Base-by-base conservation (phyloP, 2,888 invertebrate genomes). In the Syrista parreyssii region DNA sequence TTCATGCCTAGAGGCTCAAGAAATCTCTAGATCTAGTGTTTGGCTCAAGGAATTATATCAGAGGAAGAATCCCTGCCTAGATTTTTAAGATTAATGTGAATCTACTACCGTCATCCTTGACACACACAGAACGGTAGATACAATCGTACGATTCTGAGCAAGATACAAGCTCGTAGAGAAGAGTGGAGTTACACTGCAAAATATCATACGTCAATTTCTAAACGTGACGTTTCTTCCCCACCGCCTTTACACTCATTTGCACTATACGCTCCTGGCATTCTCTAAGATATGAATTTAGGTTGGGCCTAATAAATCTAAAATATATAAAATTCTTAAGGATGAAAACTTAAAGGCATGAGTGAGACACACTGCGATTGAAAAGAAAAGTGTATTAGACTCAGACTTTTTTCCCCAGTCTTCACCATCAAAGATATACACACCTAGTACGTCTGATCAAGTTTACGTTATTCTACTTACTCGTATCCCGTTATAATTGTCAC, bases 121-220 rank as follows among this genome's bases (percentile, higher is more conserved):
- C 55, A 23, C 55, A 55, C 23, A 55, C 55, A 55, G 23, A 55
- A 55, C 23, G 23, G 23, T 23, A 55, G 6, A 40, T 23, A 23
- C 55, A 55, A 23, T 55, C 55, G 23, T 55, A 55, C 55, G 55
- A 55, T 55, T 55, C 55, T 23, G 9, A 23, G 23, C 9, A 55
- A 23, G 55, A 55, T 55, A 23, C 23, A 55, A 55, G 23, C 23
- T 55, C 55, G 23, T 23, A 23, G 15, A 55, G 34, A 34, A 34
- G 55, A 55, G 40, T 55, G 55, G 23, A 55, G 55, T 55, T 23
- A 55, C 55, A 55, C 55, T 55, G 55, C 55, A 80, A 81, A 80
- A 79, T 80, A 78, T 79, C 81, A 82, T 81, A 85, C 82, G 83
- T 85, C 84, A 83, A 82, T 86, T 82, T 79, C 75, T 76, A 68